phyloP scores from a whole-genome alignment of 2,797 vertebrate genomes.

The Molossus molossus region DNA sequence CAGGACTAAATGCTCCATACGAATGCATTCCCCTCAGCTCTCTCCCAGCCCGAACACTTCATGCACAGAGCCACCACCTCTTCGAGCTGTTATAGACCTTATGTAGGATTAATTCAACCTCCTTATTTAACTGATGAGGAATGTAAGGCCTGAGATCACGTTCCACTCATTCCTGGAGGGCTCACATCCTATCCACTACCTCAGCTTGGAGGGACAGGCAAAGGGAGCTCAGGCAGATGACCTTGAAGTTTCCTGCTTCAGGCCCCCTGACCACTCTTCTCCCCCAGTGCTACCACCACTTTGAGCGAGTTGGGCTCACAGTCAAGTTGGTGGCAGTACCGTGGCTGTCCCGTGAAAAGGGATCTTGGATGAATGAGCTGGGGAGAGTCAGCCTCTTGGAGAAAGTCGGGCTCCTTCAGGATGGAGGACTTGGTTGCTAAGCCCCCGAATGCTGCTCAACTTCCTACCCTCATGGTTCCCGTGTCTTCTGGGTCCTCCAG shows the following conservation, averaged over 20 bases:
- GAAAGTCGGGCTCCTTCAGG: slow-evolving; percentile 21
- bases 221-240: not conserved
- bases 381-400: not conserved
- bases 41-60: not conserved
- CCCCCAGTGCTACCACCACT: not conserved
- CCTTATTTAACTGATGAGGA: not conserved
- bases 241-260: not conserved
- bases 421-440: not conserved
- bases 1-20: not conserved
- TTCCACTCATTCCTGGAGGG: not conserved
- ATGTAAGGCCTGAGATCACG: not conserved
- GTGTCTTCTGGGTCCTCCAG: not conserved
- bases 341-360: not conserved
- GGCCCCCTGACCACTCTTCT: not conserved
- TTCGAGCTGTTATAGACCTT: not conserved
- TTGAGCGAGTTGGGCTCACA: not conserved
- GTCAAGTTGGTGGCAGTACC: not conserved
- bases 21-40: too few relatives aligned
- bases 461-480: not conserved
- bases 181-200: not conserved
- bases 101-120: not conserved
- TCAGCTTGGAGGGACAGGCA: not conserved
- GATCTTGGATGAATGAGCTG: not conserved
- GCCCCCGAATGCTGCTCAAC: not conserved
- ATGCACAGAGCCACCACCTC: not conserved